Evolutionary conservation across 2,888 invertebrate species (phyloP), one percentile per base, ranked within the genome.

Genomic region (Yponomeuta plumbellus): DNA sequence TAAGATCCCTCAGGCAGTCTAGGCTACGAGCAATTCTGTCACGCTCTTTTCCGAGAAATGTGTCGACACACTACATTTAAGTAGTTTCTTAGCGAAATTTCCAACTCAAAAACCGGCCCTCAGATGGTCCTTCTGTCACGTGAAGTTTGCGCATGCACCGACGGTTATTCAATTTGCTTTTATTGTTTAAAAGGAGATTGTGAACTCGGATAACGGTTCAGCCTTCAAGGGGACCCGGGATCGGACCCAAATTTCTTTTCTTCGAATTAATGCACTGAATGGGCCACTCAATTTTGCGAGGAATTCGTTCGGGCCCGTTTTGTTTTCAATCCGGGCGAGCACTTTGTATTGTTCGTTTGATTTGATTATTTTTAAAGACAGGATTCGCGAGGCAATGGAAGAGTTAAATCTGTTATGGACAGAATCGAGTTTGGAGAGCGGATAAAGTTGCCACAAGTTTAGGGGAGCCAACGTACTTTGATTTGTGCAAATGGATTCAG

Each of bases 131-230:
- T 52, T 52, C 17, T 17, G 44, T 52, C 17, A 52, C 17, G 17
- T 52, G 2, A 2, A 52, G 13, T 52, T 52, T 52, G 44, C 17
- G 58, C 22, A 11, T 20, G 58, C 58, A 71, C 69, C 72, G 73
- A 69, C 72, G 76, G 73, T 77, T 80, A 80, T 80, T 80, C 80
- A 80, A 82, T 81, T 82, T 80, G 76, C 75, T 80, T 82, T 82
- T 80, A 80, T 80, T 81, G 80, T 81, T 80, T 77, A 75, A 79
- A 81, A 79, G 80, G 76, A 78, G 75, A 77, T 76, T 79, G 77
- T 78, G 77, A 76, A 78, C 73, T 75, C 76, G 70, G 74, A 74
- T 52, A 52, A 52, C 75, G 80, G 74, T 78, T 73, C 67, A 70
- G 68, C 69, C 70, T 73, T 52, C 5, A 66, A 70, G 71, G 73